Evolutionary conservation across 2,888 invertebrate species (phyloP), one percentile per base, ranked within the genome.

Genomic region (Embidobia sp.): DNA sequence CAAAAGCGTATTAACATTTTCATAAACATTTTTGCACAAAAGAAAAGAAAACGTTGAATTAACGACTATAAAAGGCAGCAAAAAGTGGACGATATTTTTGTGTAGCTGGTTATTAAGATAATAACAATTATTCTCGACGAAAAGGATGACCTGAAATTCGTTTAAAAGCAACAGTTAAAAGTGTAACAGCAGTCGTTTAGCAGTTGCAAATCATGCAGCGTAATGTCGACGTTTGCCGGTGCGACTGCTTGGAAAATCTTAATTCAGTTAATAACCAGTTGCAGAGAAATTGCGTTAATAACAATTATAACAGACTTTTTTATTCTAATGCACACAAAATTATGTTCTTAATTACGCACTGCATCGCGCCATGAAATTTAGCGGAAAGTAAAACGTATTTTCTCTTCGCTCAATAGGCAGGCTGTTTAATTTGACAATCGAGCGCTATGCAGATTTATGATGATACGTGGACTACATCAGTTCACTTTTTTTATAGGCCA

Each of bases 371-470:
- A 51, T 6, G 26, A 55, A 26, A 57, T 48, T 40, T 27, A 27
- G 46, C 55, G 49, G 48, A 67, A 67, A 67, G 67, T 67, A 67
- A 67, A 46, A 57, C 31, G 40, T 48, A 57, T 48, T 67, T 67
- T 67, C 67, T 44, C 67, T 57, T 49, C 27, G 37, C 22, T 33
- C 46, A 48, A 48, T 57, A 57, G 27, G 11, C 35, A 13, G 22
- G 8, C 31, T 31, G 55, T 53, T 67, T 67, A 48, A 57, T 67
- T 67, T 67, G 67, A 57, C 67, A 57, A 67, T 67, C 48, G 27
- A 22, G 8, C 7, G 35, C n/a, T 13, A 49, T 37, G 49, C 63
- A 27, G 51, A 51, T 42, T 64, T 64, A 49, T 42, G 40, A 33
- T 33, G 19, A 33, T 33, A 26, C 46, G 46, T 19, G 59, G 16